Conservation (phyloP, 2,113 vertebrate genomes). For the Sceloporus undulatus region DNA sequence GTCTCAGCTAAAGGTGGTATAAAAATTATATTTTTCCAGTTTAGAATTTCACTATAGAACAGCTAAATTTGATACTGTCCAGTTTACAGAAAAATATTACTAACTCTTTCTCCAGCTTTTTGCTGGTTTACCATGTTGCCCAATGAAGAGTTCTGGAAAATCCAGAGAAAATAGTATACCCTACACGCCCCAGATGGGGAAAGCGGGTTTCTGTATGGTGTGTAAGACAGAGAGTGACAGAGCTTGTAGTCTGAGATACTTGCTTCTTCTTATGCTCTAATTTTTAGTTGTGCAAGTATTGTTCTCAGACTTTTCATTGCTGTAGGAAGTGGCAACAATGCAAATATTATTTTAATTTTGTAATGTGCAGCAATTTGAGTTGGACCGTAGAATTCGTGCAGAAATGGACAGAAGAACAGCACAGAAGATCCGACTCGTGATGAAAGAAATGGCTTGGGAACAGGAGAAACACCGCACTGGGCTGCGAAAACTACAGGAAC, state of each 20-base stretch:
- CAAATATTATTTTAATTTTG: conserved; percentile 8
- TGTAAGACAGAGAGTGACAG: neutral
- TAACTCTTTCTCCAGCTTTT: no score
- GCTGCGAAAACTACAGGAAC: conserved; percentile 84
- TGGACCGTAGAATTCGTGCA: conserved; percentile 82
- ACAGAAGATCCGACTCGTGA: conserved; percentile 77
- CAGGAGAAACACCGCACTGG: conserved; percentile 80
- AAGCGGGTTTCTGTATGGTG: no score
- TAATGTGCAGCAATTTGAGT: conserved; percentile 82
- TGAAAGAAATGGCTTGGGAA: conserved; percentile 88
- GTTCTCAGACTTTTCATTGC: neutral
- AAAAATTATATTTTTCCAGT: no score
- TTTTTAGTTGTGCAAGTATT: neutral
- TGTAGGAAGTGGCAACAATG: neutral
- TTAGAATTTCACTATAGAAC: no score
- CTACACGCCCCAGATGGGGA: neutral
- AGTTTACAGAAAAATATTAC: no score
- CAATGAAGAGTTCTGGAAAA: neutral
- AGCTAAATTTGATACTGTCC: no score
- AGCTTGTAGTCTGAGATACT: neutral
- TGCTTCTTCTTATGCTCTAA: neutral
- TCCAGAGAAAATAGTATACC: neutral
- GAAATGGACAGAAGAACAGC: conserved; percentile 78
- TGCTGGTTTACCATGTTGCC: no score
- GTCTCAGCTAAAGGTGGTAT: no score